Conservation (phyloP, 2,113 vertebrate species). For the Chelonoidis abingdonii region DNA sequence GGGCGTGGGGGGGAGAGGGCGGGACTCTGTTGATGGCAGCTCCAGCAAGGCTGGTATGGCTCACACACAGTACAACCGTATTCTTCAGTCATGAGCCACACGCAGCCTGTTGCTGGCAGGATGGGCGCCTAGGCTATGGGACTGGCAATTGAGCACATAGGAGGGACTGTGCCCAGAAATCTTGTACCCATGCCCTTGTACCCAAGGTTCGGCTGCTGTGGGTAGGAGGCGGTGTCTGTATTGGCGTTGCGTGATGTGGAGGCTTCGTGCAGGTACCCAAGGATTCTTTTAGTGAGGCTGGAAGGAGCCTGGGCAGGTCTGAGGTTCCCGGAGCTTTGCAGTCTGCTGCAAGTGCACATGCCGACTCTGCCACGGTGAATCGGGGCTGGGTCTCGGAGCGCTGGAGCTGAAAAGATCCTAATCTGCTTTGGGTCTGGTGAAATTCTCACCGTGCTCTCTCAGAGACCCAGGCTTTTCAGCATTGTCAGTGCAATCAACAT, state of each 20-base stretch:
- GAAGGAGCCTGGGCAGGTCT: neutral
- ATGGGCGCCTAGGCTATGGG: neutral
- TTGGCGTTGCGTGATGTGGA: neutral
- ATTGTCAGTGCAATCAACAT: neutral
- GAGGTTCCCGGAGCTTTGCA: neutral
- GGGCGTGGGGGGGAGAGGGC: neutral
- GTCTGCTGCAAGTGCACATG: neutral
- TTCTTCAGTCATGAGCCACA: rapidly evolving
- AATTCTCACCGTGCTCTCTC: neutral
- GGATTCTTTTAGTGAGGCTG: neutral
- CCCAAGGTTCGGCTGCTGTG: too few species aligned
- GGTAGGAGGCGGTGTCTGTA: neutral
- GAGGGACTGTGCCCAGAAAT: neutral
- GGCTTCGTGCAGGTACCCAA: neutral
- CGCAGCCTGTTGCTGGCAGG: neutral
- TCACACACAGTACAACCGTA: neutral
- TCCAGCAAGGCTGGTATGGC: neutral
- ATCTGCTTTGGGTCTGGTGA: neutral
- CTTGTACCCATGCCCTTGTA: neutral
- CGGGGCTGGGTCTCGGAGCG: neutral
- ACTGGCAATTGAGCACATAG: neutral
- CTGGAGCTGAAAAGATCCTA: neutral
- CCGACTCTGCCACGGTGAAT: neutral
- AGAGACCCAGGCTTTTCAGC: neutral
- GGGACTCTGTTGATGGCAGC: neutral